Evolutionary conservation across 2,888 invertebrate genomes (phyloP).

Genomic region (Diaphora mendica): DNA sequence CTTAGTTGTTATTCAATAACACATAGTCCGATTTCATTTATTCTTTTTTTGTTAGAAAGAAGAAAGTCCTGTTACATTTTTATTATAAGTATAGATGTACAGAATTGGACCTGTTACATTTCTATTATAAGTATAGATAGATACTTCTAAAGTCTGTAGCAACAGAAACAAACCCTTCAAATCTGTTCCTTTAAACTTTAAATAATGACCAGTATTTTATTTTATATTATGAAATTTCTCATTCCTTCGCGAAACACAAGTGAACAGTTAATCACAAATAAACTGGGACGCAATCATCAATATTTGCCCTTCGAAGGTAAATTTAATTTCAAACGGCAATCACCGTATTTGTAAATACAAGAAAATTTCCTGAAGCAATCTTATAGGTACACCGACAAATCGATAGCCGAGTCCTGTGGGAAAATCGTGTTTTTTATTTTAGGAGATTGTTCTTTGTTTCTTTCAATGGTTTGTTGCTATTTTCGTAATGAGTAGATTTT

Average conservation of each 20-base stretch:
- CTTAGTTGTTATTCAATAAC: too few relatives aligned
- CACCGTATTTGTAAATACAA: constrained; percentile 5
- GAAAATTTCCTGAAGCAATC: constrained; percentile 10
- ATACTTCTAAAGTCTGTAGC: too few relatives aligned
- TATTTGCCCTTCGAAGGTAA: constrained; percentile 2
- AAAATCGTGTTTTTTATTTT: background rate
- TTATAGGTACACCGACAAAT: background rate
- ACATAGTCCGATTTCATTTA: too few relatives aligned
- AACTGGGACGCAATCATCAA: constrained; percentile 2
- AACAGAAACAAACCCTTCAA: background rate
- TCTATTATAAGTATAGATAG: too few relatives aligned
- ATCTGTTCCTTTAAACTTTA: background rate
- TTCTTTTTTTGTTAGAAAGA: too few relatives aligned
- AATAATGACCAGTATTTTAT: background rate
- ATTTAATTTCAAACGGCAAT: constrained; percentile 8
- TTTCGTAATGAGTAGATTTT: background rate
- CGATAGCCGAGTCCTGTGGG: constrained; percentile 3
- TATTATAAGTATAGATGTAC: too few relatives aligned
- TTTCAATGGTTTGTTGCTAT: background rate
- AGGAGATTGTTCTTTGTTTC: background rate
- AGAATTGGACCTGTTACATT: too few relatives aligned
- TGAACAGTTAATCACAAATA: background rate
- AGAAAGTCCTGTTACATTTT: too few relatives aligned
- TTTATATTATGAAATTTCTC: background rate
- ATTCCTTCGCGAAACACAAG: background rate